Base-by-base conservation (phyloP, 2,888 invertebrate genomes). In the Diplolepis rosae region DNA sequence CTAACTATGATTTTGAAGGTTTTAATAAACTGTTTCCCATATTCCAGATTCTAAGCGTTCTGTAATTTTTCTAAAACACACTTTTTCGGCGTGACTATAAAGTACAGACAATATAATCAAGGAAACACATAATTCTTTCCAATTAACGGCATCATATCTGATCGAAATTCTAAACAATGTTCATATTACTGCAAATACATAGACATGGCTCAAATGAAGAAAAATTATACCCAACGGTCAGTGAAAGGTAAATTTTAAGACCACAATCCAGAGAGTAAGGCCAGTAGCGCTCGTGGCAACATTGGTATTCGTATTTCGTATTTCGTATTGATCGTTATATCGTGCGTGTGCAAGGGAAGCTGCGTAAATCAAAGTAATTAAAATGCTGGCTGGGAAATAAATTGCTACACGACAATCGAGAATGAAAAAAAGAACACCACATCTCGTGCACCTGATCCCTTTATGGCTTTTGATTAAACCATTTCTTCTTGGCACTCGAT, bases 361-460 rank as follows among this genome's bases (percentile, higher is more conserved):
- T 65, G 68, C 75, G 70, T 79, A 77, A 78, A 79, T 78, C 79
- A 77, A 74, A 48, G 74, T 78, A 74, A 75, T 79, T 77, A 79
- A 79, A 79, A 78, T 79, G 74, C 77, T 75, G 69, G 70, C 77
- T 70, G 68, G 72, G 68, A 71, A 77, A 77, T 74, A 73, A 74
- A 73, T 77, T 72, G 72, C 72, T 51, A 52, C 71, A 50, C 71
- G 52, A 69, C 70, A 73, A 71, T 69, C 39, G 24, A 61, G 15
- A 61, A 27, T n/a, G n/a, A 11, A 32, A 32, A 32, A 52, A 54
- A 52, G 18, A 11, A 52, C 6, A 32, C 66, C 70, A 15, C 22
- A 48, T 48, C 30, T 61, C 15, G 22, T 66, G 35, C 45, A 32
- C 65, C 51, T 51, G 15, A 48, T 54, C 18, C 68, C 39, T 56